A percentile compares a stretch with the other conserved stretches of the same genome.
These are phyloP conservation scores for Loxodonta africana DNA, from an alignment of 2,113 vertebrate species.

Conservation along the genomic window DNA sequence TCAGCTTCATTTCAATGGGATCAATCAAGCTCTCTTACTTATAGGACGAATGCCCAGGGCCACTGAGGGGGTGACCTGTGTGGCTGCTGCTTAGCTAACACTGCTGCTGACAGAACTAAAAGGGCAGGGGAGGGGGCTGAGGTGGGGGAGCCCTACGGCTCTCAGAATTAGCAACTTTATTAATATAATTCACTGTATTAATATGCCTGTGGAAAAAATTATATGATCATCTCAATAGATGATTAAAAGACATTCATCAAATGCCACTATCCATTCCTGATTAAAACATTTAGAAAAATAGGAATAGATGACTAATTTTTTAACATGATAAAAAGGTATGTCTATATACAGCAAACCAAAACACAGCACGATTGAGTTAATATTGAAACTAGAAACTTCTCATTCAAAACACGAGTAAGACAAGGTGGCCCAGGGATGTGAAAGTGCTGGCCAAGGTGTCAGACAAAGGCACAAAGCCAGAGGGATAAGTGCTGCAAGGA, in stretches of 20 bases:
- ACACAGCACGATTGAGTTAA: accelerated
- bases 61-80: accelerated
- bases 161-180: neutral
- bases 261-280: slow-evolving; percentile 28
- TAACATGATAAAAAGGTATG: neutral
- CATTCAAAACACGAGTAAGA: accelerated
- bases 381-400: neutral
- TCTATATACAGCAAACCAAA: neutral
- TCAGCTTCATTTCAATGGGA: neutral
- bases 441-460: accelerated
- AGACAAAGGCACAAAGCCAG: neutral
- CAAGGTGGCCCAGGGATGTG: neutral
- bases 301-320: neutral
- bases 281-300: neutral
- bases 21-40: neutral
- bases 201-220: neutral
- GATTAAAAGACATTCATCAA: slow-evolving; percentile 22
- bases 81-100: neutral
- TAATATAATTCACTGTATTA: neutral
- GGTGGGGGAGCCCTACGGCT: neutral
- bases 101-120: accelerated
- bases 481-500: accelerated
- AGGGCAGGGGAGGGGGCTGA: neutral
- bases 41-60: neutral
- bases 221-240: neutral